A percentile compares a stretch with the other conserved stretches of the same genome.
Conservation (phyloP, 2,797 vertebrate species). For the Enteromius mattozi region DNA sequence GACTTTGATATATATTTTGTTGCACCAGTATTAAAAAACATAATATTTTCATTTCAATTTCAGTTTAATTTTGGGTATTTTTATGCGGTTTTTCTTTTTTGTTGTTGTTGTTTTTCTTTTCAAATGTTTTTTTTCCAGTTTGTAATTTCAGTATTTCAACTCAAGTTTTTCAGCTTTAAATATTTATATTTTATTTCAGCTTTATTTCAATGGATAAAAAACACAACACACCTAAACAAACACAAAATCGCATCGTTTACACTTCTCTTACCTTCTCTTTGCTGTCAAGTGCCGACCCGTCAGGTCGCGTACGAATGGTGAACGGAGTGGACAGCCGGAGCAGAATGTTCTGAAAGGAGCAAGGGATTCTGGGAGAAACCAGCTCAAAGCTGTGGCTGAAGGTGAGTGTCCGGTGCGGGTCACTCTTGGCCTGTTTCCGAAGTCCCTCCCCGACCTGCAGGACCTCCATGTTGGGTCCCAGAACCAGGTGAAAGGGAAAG, state of each 20-base stretch:
- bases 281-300: slow-evolving; percentile 83
- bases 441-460: slow-evolving; percentile 95
- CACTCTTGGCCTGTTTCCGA: slow-evolving; percentile 88
- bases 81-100: background rate
- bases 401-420: slow-evolving; percentile 84
- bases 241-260: background rate
- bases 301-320: slow-evolving; percentile 91
- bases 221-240: background rate
- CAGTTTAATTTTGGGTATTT: background rate
- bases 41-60: background rate
- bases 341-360: slow-evolving; percentile 91
- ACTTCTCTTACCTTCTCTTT: slow-evolving; percentile 89
- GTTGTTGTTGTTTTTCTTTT: background rate
- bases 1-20: background rate
- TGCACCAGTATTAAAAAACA: background rate
- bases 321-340: slow-evolving; percentile 93
- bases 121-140: background rate
- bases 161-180: background rate
- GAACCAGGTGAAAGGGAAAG: slow-evolving; percentile 96
- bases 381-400: slow-evolving; percentile 97
- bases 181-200: background rate
- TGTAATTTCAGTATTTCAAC: background rate
- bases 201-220: too few relatives aligned
- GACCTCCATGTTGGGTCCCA: slow-evolving; percentile 90
- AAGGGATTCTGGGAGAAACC: slow-evolving; percentile 91